Evolutionary conservation across 2,888 invertebrate species (phyloP).

Genomic region (Meteorus cinctellus): DNA sequence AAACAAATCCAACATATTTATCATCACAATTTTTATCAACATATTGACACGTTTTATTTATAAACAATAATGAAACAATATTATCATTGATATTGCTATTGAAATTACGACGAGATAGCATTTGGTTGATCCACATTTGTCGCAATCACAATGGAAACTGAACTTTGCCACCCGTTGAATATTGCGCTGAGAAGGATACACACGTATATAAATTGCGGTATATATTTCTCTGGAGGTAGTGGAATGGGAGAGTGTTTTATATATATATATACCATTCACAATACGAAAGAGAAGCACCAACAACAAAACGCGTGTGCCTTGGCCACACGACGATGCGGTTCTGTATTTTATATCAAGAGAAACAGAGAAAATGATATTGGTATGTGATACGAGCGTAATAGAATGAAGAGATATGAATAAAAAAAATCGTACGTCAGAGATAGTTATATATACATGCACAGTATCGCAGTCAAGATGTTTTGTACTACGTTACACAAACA

Average conservation of each 20-base stretch:
- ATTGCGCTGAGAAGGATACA: conserved; percentile 22
- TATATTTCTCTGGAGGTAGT: conserved; percentile 23
- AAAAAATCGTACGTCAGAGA: conserved; percentile 35
- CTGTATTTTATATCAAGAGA: conserved; percentile 32
- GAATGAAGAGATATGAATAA: conserved; percentile 34
- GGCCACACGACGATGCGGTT: conserved; percentile 34
- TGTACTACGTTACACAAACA: neutral
- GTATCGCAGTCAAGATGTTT: conserved; percentile 52
- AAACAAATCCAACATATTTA: too few species aligned
- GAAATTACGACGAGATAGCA: neutral
- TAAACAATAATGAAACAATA: neutral
- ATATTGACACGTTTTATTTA: neutral
- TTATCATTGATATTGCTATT: neutral
- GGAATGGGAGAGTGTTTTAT: neutral
- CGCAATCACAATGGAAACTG: conserved; percentile 47
- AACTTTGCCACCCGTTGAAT: conserved; percentile 39
- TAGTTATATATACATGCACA: conserved; percentile 40
- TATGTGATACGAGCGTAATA: conserved; percentile 5
- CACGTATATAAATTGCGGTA: conserved; percentile 18
- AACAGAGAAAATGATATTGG: conserved; percentile 15
- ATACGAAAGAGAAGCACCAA: conserved; percentile 12
- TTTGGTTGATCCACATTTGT: conserved; percentile 44
- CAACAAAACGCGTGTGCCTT: conserved; percentile 33
- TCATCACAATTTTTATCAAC: neutral
- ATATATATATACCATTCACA: conserved; percentile 16